Conservation (phyloP, 2,113 vertebrate genomes). For the Coreoperca whiteheadi region DNA sequence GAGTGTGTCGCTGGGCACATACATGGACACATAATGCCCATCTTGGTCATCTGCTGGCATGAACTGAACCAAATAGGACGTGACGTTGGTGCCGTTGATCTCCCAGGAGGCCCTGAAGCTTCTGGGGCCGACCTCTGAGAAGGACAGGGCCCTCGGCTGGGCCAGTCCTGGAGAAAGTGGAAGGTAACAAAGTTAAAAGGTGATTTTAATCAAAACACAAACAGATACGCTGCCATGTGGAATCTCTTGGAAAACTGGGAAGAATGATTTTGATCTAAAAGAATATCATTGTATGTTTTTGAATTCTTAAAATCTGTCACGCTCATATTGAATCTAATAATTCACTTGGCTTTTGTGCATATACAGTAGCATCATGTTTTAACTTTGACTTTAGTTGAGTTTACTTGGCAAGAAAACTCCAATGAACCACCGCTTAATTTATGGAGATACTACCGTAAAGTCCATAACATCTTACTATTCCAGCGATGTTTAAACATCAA, state of each 20-base stretch:
- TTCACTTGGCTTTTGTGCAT: too few species aligned
- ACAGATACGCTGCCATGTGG: too few species aligned
- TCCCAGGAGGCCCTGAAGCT: constrained; percentile 91
- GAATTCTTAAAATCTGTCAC: too few species aligned
- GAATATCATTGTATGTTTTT: too few species aligned
- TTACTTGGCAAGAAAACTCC: too few species aligned
- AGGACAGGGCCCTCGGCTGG: constrained; percentile 87
- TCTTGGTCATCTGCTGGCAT: constrained; percentile 76
- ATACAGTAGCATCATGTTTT: neutral
- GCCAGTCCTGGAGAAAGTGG: constrained; percentile 83
- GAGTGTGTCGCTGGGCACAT: constrained; percentile 87
- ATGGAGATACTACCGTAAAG: too few species aligned
- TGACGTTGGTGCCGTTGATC: constrained; percentile 83
- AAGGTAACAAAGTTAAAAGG: neutral
- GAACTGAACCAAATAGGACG: constrained; percentile 90
- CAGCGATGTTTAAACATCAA: too few species aligned
- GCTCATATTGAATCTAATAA: too few species aligned
- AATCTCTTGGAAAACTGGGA: neutral
- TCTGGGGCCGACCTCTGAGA: constrained; percentile 89
- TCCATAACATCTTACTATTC: too few species aligned
- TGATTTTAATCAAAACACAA: neutral
- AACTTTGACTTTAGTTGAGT: neutral
- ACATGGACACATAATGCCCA: constrained; percentile 87
- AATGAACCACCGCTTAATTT: too few species aligned
- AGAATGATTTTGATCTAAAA: neutral